phyloP scores from a whole-genome alignment of 2,113 vertebrate genomes.

The Glaucomys volans region DNA sequence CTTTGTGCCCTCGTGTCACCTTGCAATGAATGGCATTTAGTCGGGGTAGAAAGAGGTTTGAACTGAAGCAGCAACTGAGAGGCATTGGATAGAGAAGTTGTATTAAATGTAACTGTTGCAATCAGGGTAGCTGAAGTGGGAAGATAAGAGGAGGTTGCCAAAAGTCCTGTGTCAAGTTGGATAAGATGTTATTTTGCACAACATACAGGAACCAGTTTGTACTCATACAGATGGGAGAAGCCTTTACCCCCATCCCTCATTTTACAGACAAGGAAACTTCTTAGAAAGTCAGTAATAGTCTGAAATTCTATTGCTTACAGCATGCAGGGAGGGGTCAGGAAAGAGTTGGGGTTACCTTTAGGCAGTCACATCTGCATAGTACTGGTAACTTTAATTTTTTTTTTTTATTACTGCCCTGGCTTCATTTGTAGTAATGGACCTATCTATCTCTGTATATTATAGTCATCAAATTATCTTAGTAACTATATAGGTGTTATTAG shows the following conservation, averaged over 20 bases:
- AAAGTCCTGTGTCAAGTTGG: neutral
- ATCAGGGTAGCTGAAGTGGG: neutral
- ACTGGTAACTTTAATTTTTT: conserved; percentile 52
- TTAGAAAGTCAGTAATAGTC: neutral
- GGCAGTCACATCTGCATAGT: conserved; percentile 48
- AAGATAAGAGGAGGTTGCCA: neutral
- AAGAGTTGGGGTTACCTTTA: conserved; percentile 33
- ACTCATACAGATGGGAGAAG: neutral
- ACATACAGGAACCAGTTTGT: neutral
- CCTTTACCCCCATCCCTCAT: neutral
- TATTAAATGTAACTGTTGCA: neutral
- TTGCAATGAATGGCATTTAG: neutral
- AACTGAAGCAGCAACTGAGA: neutral
- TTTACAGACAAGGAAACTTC: conserved; percentile 59
- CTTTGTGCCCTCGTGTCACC: neutral
- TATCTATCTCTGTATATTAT: conserved; percentile 60
- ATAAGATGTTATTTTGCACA: neutral
- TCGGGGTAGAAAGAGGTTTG: neutral
- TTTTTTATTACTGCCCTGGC: neutral
- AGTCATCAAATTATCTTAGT: conserved; percentile 69
- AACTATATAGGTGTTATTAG: conserved; percentile 68
- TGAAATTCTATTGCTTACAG: conserved; percentile 50
- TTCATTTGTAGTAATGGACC: conserved; percentile 67
- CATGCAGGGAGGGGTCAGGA: conserved; percentile 3
- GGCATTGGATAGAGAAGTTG: neutral